These are phyloP conservation scores for Drosophila pachea DNA, from an alignment of 1,140 invertebrate species.

Conservation along the genomic window DNA sequence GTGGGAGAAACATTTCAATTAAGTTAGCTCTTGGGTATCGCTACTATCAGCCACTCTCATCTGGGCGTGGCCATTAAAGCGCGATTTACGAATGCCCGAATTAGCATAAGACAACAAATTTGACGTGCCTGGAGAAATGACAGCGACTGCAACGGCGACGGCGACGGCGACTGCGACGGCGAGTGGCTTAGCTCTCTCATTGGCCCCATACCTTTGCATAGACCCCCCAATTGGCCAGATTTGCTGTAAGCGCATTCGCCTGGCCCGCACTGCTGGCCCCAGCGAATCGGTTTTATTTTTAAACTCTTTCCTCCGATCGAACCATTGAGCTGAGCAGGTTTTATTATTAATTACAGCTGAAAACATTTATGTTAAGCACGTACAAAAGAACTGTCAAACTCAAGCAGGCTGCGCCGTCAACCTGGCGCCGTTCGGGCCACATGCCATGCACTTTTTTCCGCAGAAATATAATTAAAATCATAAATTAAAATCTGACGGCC, in stretches of 20 bases:
- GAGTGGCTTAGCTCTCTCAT: constrained; percentile 52
- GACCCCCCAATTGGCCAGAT: constrained; percentile 61
- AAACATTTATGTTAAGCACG: constrained; percentile 53
- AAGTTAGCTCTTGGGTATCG: constrained; percentile 22
- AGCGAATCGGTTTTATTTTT: constrained; percentile 13
- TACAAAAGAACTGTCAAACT: constrained; percentile 62
- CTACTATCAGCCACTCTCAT: constrained; percentile 47
- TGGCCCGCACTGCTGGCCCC: neutral
- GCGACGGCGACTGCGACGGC: neutral
- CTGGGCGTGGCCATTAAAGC: constrained; percentile 26
- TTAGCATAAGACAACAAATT: constrained; percentile 41
- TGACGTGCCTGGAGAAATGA: constrained; percentile 25
- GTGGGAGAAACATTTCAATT: constrained; percentile 63
- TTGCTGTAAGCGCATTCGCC: constrained; percentile 32
- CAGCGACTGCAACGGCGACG: constrained; percentile 31
- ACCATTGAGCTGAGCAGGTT: constrained; percentile 24
- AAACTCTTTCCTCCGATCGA: constrained; percentile 16
- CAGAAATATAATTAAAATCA: constrained; percentile 62
- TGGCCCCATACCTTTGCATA: constrained; percentile 61
- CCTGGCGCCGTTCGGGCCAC: constrained; percentile 59
- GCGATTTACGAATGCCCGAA: constrained; percentile 22
- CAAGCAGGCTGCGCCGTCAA: constrained; percentile 51
- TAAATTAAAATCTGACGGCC: constrained; percentile 56
- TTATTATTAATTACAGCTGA: constrained; percentile 47
- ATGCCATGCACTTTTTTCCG: constrained; percentile 48